Conservation (phyloP, 2,888 invertebrate species). For the Cepaea hortensis region DNA sequence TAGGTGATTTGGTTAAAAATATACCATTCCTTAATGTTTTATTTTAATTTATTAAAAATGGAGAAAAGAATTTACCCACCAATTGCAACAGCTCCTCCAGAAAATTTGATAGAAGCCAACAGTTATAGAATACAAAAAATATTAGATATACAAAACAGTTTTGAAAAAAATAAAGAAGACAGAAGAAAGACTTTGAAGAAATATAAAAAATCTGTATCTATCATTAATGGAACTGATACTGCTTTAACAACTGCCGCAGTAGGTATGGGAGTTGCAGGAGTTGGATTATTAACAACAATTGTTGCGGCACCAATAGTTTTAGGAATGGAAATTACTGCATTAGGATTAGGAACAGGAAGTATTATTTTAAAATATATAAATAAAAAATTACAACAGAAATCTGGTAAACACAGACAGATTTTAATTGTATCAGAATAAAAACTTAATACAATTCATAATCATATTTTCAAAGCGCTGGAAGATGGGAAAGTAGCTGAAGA, state of each 20-base stretch:
- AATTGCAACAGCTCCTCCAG: not conserved
- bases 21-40: not conserved
- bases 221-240: slow-evolving; percentile 14
- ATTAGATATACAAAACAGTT: too few relatives aligned
- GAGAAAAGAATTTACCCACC: not conserved
- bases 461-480: slow-evolving; percentile 17
- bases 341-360: slow-evolving; percentile 19
- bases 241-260: not conserved
- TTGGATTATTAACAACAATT: slow-evolving; percentile 16
- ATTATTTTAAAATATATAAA: not conserved
- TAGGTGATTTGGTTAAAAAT: slow-evolving; percentile 9
- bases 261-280: not conserved
- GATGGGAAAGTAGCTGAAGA: slow-evolving; percentile 9
- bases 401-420: slow-evolving; percentile 9
- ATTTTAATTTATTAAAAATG: not conserved
- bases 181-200: not conserved
- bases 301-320: slow-evolving; percentile 9
- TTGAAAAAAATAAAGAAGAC: not conserved
- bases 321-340: slow-evolving; percentile 23
- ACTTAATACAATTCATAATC: slow-evolving; percentile 3
- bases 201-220: slow-evolving; percentile 20
- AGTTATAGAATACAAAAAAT: too few relatives aligned
- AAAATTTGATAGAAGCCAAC: not conserved
- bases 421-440: slow-evolving; percentile 3
- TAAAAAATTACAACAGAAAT: slow-evolving; percentile 9